Base-by-base conservation (phyloP, 2,888 invertebrate species). In the Drosophila setosimentum region DNA sequence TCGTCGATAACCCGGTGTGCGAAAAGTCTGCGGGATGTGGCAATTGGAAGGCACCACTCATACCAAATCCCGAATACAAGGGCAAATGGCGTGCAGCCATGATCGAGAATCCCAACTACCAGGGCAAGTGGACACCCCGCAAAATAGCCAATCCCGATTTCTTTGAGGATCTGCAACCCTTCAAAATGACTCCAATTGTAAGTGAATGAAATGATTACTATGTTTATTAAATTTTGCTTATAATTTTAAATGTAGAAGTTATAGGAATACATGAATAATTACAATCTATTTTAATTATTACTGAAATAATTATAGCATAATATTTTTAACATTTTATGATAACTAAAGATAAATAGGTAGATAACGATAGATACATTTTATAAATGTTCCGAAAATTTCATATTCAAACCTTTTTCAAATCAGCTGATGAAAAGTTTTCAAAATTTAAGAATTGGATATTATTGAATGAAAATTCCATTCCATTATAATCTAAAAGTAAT, bases 81-180 rank as follows among this genome's bases (percentile, higher is more conserved):
- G 99, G 99, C 61, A 96, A 95, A 80, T 99, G 99, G 99, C 95
- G 96, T 76, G 95, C 99, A 58, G 96, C 97, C 2, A 94, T 97
- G 90, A 96, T 99, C 77, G 95, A 97, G 67, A 99, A 99, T 94
- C 98, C 98, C 11, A 97, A 97, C 93, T 99, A 98, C 94, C 96
- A 96, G 92, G 99, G 99, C 89, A 98, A 98, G 94, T 99, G 99
- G 99, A 94, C 95, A 57, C 96, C 99, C 51, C 95, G 95, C 67
- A 96, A 96, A 87, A 97, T 99, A 73, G 94, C 95, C 55, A 99
- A 99, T 94, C 99, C 99, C 0, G 94, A 98, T 91, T 99, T 95
- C 94, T 99, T 97, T 93, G 96, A 97, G 91, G 99, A 99, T 93
- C 95, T 96, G 42, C 94, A 96, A 65, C 99, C 99, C n/a, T 98